These are phyloP conservation scores for Porites cylindrica DNA, from an alignment of 92 coral and sea anemone species.

Conservation along the genomic window DNA sequence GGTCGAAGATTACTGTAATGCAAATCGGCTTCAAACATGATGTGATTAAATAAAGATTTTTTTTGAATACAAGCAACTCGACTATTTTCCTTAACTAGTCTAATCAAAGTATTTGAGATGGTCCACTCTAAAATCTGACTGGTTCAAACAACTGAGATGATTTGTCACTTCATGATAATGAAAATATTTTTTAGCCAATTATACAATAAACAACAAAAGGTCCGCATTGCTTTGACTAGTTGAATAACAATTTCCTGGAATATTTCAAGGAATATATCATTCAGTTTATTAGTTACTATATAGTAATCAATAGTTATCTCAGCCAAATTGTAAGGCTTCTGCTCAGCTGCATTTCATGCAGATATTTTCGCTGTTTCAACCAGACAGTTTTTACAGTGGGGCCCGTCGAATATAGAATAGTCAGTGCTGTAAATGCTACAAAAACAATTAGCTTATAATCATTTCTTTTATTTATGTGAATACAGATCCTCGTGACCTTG, in stretches of 20 bases:
- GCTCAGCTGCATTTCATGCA: constrained; percentile 35
- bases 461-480: constrained; percentile 17
- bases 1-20: too few species aligned
- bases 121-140: constrained; percentile 4
- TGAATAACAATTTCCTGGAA: constrained; percentile 36
- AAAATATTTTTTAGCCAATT: constrained; percentile 26
- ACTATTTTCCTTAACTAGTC: constrained; percentile 32
- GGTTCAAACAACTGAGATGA: constrained; percentile 33
- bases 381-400: constrained; percentile 37
- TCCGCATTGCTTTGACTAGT: constrained; percentile 36
- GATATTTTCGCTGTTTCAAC: constrained; percentile 37
- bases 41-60: background rate
- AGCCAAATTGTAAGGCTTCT: constrained; percentile 39
- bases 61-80: constrained; percentile 13
- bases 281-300: constrained; percentile 33
- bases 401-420: constrained; percentile 40
- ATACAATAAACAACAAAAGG: constrained; percentile 35
- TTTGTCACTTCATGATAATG: constrained; percentile 30
- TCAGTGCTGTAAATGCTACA: constrained; percentile 47
- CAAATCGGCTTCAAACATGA: too few species aligned
- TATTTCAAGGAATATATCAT: constrained; percentile 33
- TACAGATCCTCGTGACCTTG: too few species aligned
- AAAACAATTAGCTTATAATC: constrained; percentile 34
- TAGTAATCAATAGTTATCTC: constrained; percentile 34
- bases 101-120: constrained; percentile 22